Evolutionary conservation across 2,888 invertebrate species (phyloP).

Genomic region (Rhorus exstirpatorius): DNA sequence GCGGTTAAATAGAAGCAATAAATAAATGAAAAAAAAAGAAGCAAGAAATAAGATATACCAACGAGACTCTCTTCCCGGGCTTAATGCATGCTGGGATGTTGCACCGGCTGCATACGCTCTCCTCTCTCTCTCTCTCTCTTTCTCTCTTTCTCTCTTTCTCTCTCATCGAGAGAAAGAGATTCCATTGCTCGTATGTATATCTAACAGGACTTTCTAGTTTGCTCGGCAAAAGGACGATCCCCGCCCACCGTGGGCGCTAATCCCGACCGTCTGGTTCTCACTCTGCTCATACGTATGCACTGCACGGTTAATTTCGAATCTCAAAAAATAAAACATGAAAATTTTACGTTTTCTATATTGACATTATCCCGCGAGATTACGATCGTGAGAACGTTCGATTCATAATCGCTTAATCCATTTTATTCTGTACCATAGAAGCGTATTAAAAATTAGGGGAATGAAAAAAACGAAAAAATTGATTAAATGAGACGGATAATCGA

Average conservation of each 20-base stretch:
- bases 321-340: neutral
- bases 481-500: too few relatives aligned
- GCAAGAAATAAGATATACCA: constrained; percentile 18
- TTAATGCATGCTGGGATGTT: constrained; percentile 55
- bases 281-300: constrained; percentile 49
- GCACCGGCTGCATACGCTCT: constrained; percentile 45
- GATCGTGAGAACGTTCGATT: constrained; percentile 16
- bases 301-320: constrained; percentile 15
- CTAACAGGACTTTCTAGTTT: constrained; percentile 76
- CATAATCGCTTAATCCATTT: neutral
- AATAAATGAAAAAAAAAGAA: constrained; percentile 7
- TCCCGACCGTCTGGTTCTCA: constrained; percentile 58
- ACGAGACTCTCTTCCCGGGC: constrained; percentile 44
- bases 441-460: too few relatives aligned
- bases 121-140: neutral
- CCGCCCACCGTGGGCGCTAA: constrained; percentile 72
- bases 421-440: neutral
- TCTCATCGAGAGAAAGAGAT: too few relatives aligned
- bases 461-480: too few relatives aligned
- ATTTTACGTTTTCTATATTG: neutral
- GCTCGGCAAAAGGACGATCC: constrained; percentile 73
- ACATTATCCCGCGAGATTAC: too few relatives aligned
- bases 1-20: constrained; percentile 19
- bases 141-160: constrained; percentile 1
- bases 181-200: constrained; percentile 15